Conservation (phyloP, 2,113 vertebrate species). For the Zosterops japonicus region DNA sequence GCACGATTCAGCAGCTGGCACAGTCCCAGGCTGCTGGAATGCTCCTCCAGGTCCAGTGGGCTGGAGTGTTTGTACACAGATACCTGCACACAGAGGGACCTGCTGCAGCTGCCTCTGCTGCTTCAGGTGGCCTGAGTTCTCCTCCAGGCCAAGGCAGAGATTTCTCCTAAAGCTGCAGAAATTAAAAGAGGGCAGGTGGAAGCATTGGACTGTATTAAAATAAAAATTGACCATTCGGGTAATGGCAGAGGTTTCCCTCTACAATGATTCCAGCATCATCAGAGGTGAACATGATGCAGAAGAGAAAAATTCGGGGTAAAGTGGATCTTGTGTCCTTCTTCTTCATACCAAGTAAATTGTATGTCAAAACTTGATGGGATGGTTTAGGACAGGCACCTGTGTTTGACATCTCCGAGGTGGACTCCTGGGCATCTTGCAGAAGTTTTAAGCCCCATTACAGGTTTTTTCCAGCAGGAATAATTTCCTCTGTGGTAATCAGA, state of each 20-base stretch:
- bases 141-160: too few species aligned
- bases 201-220: not conserved
- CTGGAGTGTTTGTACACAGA: not conserved
- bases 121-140: fast-evolving
- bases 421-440: not conserved
- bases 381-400: not conserved
- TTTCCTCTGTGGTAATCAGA: not conserved
- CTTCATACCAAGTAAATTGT: not conserved
- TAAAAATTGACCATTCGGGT: not conserved
- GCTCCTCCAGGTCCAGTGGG: not conserved
- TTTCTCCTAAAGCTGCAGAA: not conserved
- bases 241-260: not conserved
- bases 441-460: not conserved
- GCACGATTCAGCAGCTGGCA: not conserved
- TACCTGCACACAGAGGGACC: not conserved
- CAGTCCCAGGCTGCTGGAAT: not conserved
- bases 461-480: not conserved
- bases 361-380: not conserved
- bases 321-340: not conserved
- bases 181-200: not conserved
- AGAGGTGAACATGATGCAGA: not conserved
- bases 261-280: not conserved
- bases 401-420: not conserved
- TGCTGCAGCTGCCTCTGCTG: fast-evolving
- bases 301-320: not conserved